These are phyloP conservation scores for Parelbella ahira DNA, from an alignment of 2,888 invertebrate genomes.

Conservation along the genomic window DNA sequence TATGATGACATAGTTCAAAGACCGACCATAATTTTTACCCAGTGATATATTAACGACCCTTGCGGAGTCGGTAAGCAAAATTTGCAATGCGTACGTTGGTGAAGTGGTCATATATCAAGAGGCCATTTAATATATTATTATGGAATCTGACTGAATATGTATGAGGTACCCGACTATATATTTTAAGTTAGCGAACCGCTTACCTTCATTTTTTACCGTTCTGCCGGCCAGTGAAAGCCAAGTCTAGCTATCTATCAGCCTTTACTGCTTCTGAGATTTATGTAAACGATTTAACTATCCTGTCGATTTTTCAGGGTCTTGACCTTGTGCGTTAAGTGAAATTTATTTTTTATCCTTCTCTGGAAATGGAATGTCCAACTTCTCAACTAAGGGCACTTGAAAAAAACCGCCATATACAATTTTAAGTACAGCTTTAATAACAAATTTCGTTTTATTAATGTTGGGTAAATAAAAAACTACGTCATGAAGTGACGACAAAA, in stretches of 20 bases:
- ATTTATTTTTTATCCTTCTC: too few relatives aligned
- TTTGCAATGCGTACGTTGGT: slow-evolving; percentile 49
- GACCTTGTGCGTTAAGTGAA: too few relatives aligned
- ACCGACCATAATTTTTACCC: slow-evolving; percentile 31
- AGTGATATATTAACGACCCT: slow-evolving; percentile 30
- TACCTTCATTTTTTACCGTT: slow-evolving; percentile 24
- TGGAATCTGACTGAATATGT: slow-evolving; percentile 42
- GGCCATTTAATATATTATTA: slow-evolving; percentile 38
- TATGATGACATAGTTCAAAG: slow-evolving; percentile 25
- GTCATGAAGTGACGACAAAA: background rate
- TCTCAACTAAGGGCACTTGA: too few relatives aligned
- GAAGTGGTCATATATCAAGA: slow-evolving; percentile 32
- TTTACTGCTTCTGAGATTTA: slow-evolving; percentile 24
- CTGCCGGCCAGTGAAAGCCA: slow-evolving; percentile 24
- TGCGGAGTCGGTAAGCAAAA: slow-evolving; percentile 33
- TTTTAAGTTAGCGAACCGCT: slow-evolving; percentile 20
- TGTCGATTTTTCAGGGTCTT: slow-evolving; percentile 3
- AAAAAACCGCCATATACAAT: too few relatives aligned
- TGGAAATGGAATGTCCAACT: too few relatives aligned
- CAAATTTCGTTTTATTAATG: too few relatives aligned
- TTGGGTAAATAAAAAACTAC: too few relatives aligned
- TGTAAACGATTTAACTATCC: slow-evolving; percentile 20
- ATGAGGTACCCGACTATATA: slow-evolving; percentile 34
- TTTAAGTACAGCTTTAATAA: too few relatives aligned
- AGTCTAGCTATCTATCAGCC: slow-evolving; percentile 25